phyloP scores from a whole-genome alignment of 2,888 invertebrate species.

The Hirudinaria manillensis region DNA sequence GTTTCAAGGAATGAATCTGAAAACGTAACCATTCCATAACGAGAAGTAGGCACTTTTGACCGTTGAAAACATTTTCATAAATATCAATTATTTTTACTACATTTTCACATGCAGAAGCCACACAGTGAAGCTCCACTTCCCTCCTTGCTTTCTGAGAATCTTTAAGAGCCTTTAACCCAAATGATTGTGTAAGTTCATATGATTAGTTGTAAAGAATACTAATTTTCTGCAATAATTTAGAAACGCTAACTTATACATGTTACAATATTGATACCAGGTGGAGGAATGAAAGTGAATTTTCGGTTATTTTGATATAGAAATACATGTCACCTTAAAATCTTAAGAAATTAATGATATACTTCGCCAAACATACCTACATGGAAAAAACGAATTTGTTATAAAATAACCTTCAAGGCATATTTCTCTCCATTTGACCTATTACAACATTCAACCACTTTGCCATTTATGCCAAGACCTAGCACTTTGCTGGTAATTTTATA shows the following conservation, averaged over 20 bases:
- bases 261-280: too few relatives aligned
- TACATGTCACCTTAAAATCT: too few relatives aligned
- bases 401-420: slow-evolving; percentile 78
- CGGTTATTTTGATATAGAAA: too few relatives aligned
- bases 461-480: slow-evolving; percentile 92
- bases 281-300: too few relatives aligned
- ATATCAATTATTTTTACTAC: slow-evolving; percentile 89
- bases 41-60: slow-evolving; percentile 82
- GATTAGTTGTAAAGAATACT: too few relatives aligned
- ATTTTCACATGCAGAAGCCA: slow-evolving; percentile 77
- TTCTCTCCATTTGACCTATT: slow-evolving; percentile 70
- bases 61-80: slow-evolving; percentile 83
- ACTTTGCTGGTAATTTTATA: slow-evolving; percentile 87
- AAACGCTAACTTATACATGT: too few relatives aligned
- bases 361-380: too few relatives aligned
- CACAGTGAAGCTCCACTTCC: slow-evolving; percentile 92
- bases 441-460: slow-evolving; percentile 93
- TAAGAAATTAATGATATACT: too few relatives aligned
- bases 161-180: slow-evolving; percentile 65
- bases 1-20: neutral
- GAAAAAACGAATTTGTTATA: too few relatives aligned
- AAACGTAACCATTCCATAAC: slow-evolving; percentile 90
- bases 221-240: too few relatives aligned
- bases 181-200: neutral
- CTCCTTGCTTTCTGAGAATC: slow-evolving; percentile 86